phyloP scores from a whole-genome alignment of 2,888 invertebrate genomes.

The Masnerella sp. region DNA sequence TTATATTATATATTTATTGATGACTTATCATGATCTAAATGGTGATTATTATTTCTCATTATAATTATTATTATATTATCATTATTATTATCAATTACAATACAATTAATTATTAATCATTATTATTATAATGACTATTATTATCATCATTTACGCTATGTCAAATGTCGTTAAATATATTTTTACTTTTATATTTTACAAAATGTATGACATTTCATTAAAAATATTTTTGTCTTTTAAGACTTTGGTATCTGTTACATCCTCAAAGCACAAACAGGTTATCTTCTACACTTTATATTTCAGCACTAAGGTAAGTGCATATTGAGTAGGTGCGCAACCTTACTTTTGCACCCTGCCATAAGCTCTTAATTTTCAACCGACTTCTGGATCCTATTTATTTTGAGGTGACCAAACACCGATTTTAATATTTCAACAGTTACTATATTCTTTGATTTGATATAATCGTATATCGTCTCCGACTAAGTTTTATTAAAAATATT shows the following conservation, averaged over 20 bases:
- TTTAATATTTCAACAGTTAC: no score
- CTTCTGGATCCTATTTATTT: conserved; percentile 18
- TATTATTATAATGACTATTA: conserved; percentile 70
- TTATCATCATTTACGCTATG: conserved; percentile 73
- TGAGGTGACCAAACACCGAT: no score
- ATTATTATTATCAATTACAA: conserved; percentile 65
- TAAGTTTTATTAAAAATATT: no score
- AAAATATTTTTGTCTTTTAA: conserved; percentile 75
- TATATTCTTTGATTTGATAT: no score
- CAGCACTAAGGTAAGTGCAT: conserved; percentile 75
- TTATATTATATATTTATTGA: conserved; percentile 78
- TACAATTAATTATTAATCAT: conserved; percentile 65
- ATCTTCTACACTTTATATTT: conserved; percentile 65
- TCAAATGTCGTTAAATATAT: conserved; percentile 78
- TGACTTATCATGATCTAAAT: conserved; percentile 71
- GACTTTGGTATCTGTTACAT: conserved; percentile 73
- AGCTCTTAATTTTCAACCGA: conserved; percentile 62
- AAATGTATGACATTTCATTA: conserved; percentile 78
- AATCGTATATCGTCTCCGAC: no score
- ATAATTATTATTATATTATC: conserved; percentile 62
- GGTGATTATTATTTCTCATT: conserved; percentile 66
- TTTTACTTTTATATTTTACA: conserved; percentile 77
- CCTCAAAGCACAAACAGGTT: conserved; percentile 62
- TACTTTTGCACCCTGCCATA: conserved; percentile 62
- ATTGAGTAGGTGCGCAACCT: conserved; percentile 60